Evolutionary conservation across 2,888 invertebrate species (phyloP).

Genomic region (Marronus borbonicus): DNA sequence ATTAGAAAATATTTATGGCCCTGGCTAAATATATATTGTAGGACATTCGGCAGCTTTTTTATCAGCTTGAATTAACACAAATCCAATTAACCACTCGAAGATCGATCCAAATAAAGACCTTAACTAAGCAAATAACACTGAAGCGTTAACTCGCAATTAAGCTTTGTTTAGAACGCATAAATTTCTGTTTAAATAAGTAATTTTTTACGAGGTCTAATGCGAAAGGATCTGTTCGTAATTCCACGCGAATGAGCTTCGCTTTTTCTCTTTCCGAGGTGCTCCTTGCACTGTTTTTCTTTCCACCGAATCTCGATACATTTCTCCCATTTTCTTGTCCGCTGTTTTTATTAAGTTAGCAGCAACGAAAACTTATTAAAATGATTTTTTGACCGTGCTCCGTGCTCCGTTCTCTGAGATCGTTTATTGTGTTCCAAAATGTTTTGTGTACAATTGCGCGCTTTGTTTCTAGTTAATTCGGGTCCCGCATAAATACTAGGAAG

Average conservation of each 20-base stretch:
- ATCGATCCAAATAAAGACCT: no score
- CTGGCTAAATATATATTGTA: no score
- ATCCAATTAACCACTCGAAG: not conserved
- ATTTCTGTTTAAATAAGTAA: not conserved
- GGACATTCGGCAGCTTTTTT: no score
- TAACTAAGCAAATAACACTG: not conserved
- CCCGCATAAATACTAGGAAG: conserved; percentile 1
- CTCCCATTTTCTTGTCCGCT: not conserved
- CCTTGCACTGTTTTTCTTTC: not conserved
- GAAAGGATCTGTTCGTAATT: conserved; percentile 1
- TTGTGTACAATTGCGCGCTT: conserved; percentile 4
- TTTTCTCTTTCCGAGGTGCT: not conserved
- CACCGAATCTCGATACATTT: not conserved
- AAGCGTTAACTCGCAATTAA: not conserved
- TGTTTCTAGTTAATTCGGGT: conserved; percentile 6
- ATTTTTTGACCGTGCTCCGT: not conserved
- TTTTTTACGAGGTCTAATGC: not conserved
- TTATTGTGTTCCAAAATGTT: conserved; percentile 5
- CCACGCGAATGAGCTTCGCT: not conserved
- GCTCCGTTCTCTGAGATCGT: conserved; percentile 20
- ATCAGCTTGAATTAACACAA: not conserved
- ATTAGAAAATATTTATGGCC: no score
- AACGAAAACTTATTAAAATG: conserved; percentile 12
- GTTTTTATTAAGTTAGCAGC: conserved; percentile 11
- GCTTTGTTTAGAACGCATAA: conserved; percentile 7